Evolutionary conservation across 2,888 invertebrate species (phyloP).

Genomic region (Pherbina coryleti): DNA sequence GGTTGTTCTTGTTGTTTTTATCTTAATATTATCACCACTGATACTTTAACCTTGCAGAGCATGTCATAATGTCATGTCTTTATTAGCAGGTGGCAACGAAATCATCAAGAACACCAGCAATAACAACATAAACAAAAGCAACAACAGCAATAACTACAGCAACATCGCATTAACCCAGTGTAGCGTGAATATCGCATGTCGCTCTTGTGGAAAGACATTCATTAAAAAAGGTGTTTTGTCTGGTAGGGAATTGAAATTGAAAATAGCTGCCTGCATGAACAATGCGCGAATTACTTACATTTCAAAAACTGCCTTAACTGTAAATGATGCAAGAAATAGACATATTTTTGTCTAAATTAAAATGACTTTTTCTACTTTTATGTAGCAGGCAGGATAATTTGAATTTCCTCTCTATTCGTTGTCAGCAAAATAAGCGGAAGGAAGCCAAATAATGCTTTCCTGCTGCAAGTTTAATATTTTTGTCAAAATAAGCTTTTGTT

Average conservation of each 20-base stretch:
- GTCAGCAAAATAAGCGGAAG: too few species aligned
- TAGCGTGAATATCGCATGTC: too few species aligned
- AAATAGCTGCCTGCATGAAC: neutral
- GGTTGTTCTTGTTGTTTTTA: neutral
- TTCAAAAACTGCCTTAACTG: neutral
- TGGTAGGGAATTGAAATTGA: neutral
- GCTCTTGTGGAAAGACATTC: neutral
- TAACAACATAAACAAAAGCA: too few species aligned
- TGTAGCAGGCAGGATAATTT: too few species aligned
- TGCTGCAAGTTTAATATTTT: too few species aligned
- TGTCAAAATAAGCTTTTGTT: too few species aligned
- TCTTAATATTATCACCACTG: neutral
- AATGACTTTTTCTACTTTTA: too few species aligned
- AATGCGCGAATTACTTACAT: neutral
- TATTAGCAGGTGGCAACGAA: slow-evolving; percentile 13
- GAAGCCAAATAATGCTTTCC: too few species aligned
- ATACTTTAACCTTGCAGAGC: neutral
- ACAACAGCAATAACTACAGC: neutral
- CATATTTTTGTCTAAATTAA: too few species aligned
- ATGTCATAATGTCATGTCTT: neutral
- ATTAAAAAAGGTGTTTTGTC: neutral
- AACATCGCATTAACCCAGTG: too few species aligned
- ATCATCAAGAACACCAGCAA: neutral
- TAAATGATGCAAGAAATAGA: too few species aligned
- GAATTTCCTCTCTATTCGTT: too few species aligned